Evolutionary conservation across 2,113 vertebrate species (phyloP).

Genomic region (Dasypus novemcinctus): DNA sequence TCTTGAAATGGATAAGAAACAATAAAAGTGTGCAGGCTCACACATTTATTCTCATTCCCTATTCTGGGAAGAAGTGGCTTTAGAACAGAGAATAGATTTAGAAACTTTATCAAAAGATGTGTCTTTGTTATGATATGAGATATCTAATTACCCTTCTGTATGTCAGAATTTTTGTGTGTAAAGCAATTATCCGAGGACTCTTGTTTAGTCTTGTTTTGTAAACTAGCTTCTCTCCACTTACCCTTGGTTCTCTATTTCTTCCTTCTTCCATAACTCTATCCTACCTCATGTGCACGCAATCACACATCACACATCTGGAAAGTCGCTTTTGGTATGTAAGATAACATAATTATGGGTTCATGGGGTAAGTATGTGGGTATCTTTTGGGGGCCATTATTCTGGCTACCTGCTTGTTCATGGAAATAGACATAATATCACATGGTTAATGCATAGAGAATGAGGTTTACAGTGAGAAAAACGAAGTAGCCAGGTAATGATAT

Average conservation of each 20-base stretch:
- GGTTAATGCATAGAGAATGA: not conserved
- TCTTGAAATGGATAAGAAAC: not conserved
- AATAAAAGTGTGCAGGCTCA: not conserved
- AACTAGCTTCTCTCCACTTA: not conserved
- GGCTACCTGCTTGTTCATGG: not conserved
- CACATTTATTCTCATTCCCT: not conserved
- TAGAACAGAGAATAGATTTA: conserved; percentile 54
- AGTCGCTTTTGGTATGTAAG: not conserved
- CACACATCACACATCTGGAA: not conserved
- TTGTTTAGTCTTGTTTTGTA: conserved; percentile 1
- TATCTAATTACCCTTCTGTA: not conserved
- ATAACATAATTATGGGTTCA: not conserved
- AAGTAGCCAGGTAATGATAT: not conserved
- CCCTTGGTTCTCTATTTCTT: not conserved
- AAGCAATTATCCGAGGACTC: not conserved
- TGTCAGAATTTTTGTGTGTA: not conserved
- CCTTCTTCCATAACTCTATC: not conserved
- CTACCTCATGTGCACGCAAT: not conserved
- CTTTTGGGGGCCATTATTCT: not conserved
- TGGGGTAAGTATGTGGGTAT: not conserved
- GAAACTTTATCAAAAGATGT: conserved; percentile 47
- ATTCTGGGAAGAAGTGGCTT: not conserved
- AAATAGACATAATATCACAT: not conserved
- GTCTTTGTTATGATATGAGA: not conserved
- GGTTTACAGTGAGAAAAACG: not conserved